Base-by-base conservation (phyloP, 1,140 invertebrate genomes). In the Drosophila kikkawai region DNA sequence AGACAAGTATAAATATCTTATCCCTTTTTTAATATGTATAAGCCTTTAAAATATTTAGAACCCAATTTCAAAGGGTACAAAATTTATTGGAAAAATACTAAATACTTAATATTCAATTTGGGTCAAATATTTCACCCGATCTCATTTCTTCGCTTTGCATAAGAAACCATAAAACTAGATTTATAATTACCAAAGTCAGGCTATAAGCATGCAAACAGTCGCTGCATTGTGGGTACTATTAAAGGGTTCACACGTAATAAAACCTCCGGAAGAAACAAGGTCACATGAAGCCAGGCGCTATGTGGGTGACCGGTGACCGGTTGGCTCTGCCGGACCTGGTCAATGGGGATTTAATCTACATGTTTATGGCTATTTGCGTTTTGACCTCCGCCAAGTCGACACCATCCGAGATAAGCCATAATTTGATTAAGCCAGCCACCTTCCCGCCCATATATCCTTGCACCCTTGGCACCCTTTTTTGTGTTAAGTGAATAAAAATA, bases 401-500 rank as follows among this genome's bases (percentile, higher is more conserved):
- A 75, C 50, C 71, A 75, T 60, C 34, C 59, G 59, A 85, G 85
- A 90, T 90, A 90, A 90, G 86, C 86, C 68, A 91, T 90, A 90
- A 90, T 90, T 90, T 90, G 86, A 90, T 90, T 91, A 90, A 79
- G 65, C 66, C 63, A 26, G 63, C 19, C 63, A 66, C 57, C 63
- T 65, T 63, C 29, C 63, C 63, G 60, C 39, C 22, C 17, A 34
- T 60, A 42, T 44, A 65, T 61, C 19, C 15, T 44, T 6, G 56
- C 53, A 56, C 56, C 76, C 48, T 37, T 37, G 67, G 61, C 56
- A 53, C 74, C 63, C 60, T 36, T 36, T 22, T 48, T 44, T 73
- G 81, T 82, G 85, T 90, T 90, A 90, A 90, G 85, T 90, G 85
- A 90, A 90, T 90, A 91, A 90, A 90, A 90, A 90, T 90, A 90